These are phyloP conservation scores for Sinocyclocheilus rhinocerous DNA, from an alignment of 2,113 vertebrate genomes.

Conservation along the genomic window DNA sequence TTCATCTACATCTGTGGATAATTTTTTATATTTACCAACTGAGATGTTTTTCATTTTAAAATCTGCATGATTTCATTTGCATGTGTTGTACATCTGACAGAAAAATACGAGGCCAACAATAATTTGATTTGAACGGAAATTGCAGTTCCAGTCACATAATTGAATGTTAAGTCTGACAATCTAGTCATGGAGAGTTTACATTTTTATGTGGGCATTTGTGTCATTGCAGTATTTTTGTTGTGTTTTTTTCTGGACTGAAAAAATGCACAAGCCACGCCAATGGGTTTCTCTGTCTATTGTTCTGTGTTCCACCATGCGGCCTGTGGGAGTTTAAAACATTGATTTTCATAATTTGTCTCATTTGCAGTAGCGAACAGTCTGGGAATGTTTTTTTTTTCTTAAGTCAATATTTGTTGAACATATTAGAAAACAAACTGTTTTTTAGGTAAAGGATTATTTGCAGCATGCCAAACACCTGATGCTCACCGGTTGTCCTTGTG, in stretches of 20 bases:
- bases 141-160: conserved; percentile 1
- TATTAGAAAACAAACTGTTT: not conserved
- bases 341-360: conserved; percentile 1
- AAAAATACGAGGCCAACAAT: not conserved
- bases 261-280: not conserved
- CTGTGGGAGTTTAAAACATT: not conserved
- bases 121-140: not conserved
- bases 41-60: not conserved
- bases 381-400: too few relatives aligned
- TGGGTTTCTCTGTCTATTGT: not conserved
- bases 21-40: not conserved
- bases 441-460: not conserved
- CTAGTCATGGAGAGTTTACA: not conserved
- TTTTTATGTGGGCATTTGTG: not conserved
- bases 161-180: conserved; percentile 14
- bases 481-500: not conserved
- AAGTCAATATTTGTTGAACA: not conserved
- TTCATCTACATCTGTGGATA: not conserved
- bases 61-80: not conserved
- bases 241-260: not conserved
- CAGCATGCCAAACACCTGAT: not conserved
- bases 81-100: not conserved
- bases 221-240: not conserved
- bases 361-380: not conserved
- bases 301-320: not conserved